Percentiles rank a stretch among this genome's conserved stretches.
Evolutionary conservation across 1,140 invertebrate genomes (phyloP).

Genomic region (Ceratitis capitata): DNA sequence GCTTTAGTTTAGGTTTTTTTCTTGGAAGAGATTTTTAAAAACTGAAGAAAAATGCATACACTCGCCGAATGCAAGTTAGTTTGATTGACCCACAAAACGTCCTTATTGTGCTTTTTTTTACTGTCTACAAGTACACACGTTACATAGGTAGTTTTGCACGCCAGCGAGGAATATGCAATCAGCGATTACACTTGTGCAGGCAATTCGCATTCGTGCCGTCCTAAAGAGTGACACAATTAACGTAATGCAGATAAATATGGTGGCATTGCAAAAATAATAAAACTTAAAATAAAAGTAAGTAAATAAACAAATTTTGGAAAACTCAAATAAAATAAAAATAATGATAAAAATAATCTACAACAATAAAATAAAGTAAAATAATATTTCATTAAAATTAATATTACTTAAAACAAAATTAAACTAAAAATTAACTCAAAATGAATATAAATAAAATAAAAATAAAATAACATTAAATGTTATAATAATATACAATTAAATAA

Average conservation of each 20-base stretch:
- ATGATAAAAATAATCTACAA: neutral
- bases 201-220: slow-evolving; percentile 14
- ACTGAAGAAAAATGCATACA: neutral
- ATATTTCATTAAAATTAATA: neutral
- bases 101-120: neutral
- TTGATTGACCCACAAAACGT: slow-evolving; percentile 35
- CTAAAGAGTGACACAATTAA: slow-evolving; percentile 11
- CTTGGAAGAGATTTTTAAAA: neutral
- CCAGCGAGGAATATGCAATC: neutral
- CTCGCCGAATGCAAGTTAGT: neutral
- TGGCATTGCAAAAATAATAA: neutral
- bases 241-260: slow-evolving; percentile 24
- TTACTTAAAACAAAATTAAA: neutral
- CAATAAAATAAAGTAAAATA: neutral
- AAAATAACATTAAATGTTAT: neutral
- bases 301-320: neutral
- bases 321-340: neutral
- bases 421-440: neutral
- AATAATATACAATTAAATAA: neutral
- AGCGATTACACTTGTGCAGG: slow-evolving; percentile 32
- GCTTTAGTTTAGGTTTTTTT: neutral
- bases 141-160: neutral
- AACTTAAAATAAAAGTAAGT: neutral
- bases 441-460: neutral
- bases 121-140: neutral